phyloP scores from a whole-genome alignment of 30 jellyfish, hydroid and myxozoan genomes.

The Clytia hemisphaerica region DNA sequence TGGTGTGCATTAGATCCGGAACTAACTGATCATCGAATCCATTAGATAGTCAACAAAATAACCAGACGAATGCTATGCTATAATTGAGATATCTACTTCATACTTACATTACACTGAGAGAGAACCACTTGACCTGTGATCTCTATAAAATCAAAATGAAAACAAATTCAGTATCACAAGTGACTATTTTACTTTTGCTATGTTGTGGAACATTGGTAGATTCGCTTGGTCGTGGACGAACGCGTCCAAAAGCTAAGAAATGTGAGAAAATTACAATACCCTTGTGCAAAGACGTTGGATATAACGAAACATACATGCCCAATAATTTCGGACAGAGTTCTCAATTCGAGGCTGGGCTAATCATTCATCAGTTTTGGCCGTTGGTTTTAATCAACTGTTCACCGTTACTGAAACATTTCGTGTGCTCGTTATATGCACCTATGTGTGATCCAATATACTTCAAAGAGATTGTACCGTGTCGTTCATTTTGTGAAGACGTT shows the following conservation, averaged over 20 bases:
- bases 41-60: too few species aligned
- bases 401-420: slow-evolving; percentile 66
- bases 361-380: slow-evolving; percentile 89
- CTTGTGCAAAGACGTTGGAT: slow-evolving; percentile 76
- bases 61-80: too few species aligned
- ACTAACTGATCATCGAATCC: too few species aligned
- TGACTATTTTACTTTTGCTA: too few species aligned
- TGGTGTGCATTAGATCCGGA: too few species aligned
- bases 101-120: too few species aligned
- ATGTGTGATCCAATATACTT: slow-evolving; percentile 82
- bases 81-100: too few species aligned
- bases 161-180: too few species aligned
- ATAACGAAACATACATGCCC: slow-evolving; percentile 87
- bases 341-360: slow-evolving; percentile 84
- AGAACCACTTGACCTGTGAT: too few species aligned
- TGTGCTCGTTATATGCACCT: slow-evolving; percentile 91
- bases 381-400: slow-evolving; percentile 77
- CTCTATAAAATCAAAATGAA: too few species aligned
- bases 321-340: slow-evolving; percentile 76
- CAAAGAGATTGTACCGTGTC: slow-evolving; percentile 86
- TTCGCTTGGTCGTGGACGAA: slow-evolving; percentile 21
- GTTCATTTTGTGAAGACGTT: slow-evolving; percentile 87
- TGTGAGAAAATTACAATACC: slow-evolving; percentile 83
- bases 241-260: slow-evolving; percentile 55
- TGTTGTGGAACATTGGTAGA: too few species aligned